A percentile compares a stretch with the other conserved stretches of the same genome.
These are phyloP conservation scores for Reticulitermes speratus DNA, from an alignment of 1,140 invertebrate species.

Conservation along the genomic window DNA sequence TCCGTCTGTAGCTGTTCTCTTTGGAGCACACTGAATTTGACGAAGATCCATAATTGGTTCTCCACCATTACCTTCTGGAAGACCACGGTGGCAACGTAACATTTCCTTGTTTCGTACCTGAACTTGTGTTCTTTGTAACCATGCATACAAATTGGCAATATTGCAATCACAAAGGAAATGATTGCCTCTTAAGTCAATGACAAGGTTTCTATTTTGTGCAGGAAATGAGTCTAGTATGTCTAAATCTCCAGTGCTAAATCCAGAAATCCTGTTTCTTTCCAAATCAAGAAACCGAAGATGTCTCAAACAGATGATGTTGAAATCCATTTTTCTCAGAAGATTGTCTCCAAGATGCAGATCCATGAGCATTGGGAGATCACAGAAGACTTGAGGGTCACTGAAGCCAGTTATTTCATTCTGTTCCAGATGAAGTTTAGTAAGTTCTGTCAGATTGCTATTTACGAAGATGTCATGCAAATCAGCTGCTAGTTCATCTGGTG, in stretches of 20 bases:
- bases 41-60: conserved; percentile 48
- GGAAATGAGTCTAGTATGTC: conserved; percentile 58
- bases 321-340: conserved; percentile 56
- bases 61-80: conserved; percentile 38
- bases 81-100: conserved; percentile 43
- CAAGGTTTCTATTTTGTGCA: conserved; percentile 53
- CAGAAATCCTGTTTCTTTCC: conserved; percentile 65
- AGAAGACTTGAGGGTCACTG: conserved; percentile 66
- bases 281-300: conserved; percentile 69
- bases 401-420: conserved; percentile 74
- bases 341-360: conserved; percentile 68
- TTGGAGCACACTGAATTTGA: conserved; percentile 37
- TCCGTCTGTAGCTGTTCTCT: conserved; percentile 40
- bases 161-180: conserved; percentile 67
- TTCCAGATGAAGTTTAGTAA: conserved; percentile 74
- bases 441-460: conserved; percentile 61
- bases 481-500: conserved; percentile 58
- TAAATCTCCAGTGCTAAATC: conserved; percentile 58
- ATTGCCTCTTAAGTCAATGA: conserved; percentile 67
- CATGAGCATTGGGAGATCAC: conserved; percentile 63
- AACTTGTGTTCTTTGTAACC: conserved; percentile 64
- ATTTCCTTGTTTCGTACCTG: conserved; percentile 57
- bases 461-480: conserved; percentile 72
- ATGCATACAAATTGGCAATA: conserved; percentile 60
- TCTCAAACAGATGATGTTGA: conserved; percentile 66